These are phyloP conservation scores for Hypselothyrea guttata DNA, from an alignment of 2,888 invertebrate genomes.

Conservation along the genomic window DNA sequence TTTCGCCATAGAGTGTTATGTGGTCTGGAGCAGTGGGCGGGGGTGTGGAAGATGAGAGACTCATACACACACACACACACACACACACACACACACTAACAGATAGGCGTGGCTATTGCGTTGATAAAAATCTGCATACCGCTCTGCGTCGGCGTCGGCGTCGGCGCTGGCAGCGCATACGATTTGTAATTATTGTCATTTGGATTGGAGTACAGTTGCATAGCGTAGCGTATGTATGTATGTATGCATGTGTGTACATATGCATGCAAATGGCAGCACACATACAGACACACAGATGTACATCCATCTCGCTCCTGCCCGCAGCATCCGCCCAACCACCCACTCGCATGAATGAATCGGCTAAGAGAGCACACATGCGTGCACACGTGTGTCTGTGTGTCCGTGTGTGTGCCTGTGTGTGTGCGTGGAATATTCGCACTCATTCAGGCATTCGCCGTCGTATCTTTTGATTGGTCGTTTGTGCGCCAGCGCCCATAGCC, in stretches of 20 bases:
- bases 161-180: neutral
- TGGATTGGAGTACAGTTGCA: conserved; percentile 38
- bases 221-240: conserved; percentile 7
- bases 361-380: conserved; percentile 5
- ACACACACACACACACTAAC: neutral
- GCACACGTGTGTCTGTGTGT: conserved; percentile 11
- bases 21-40: neutral
- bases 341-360: conserved; percentile 10
- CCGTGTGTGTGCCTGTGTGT: conserved; percentile 13
- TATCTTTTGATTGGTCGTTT: conserved; percentile 71
- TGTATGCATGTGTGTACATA: conserved; percentile 4
- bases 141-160: neutral
- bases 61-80: no score
- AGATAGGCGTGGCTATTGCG: conserved; percentile 65
- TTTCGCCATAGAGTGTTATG: conserved; percentile 17
- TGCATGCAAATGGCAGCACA: neutral
- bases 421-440: conserved; percentile 55
- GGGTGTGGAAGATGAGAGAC: conserved; percentile 33
- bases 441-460: conserved; percentile 26
- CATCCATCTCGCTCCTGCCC: neutral
- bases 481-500: conserved; percentile 44
- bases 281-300: no score
- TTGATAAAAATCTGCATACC: conserved; percentile 40
- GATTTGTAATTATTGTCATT: conserved; percentile 45
- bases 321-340: neutral